Conservation (phyloP, 1,140 invertebrate species). For the Zaprionus ornatus region DNA sequence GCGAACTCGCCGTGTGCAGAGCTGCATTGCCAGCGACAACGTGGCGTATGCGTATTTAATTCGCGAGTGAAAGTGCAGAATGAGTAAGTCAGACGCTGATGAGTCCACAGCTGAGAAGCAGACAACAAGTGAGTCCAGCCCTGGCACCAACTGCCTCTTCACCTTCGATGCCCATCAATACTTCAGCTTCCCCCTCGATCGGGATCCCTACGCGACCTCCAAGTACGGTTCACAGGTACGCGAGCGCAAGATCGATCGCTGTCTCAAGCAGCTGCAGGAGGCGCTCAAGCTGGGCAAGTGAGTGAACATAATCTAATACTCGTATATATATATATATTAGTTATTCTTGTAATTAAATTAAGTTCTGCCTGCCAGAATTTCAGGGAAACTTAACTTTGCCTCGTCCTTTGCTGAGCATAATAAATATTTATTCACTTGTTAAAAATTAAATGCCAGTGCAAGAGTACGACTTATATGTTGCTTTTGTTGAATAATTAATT, state of each 20-base stretch:
- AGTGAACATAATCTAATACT: slow-evolving; percentile 37
- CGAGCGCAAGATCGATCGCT: slow-evolving; percentile 75
- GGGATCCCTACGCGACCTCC: slow-evolving; percentile 57
- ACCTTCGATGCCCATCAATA: slow-evolving; percentile 64
- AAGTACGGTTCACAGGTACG: slow-evolving; percentile 79
- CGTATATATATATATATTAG: not conserved
- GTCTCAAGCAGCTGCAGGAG: slow-evolving; percentile 70
- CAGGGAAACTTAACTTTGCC: too few relatives aligned
- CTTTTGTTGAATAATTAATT: slow-evolving; percentile 38
- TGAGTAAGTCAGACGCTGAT: slow-evolving; percentile 21
- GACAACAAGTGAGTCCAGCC: not conserved
- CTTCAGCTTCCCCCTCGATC: slow-evolving; percentile 57
- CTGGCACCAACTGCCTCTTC: slow-evolving; percentile 19
- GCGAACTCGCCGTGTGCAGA: slow-evolving; percentile 55
- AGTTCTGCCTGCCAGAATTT: not conserved
- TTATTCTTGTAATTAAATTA: not conserved
- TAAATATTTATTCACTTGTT: slow-evolving; percentile 14
- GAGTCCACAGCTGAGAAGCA: not conserved
- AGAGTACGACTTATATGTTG: slow-evolving; percentile 1
- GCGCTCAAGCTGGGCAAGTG: slow-evolving; percentile 57
- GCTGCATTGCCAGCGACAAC: slow-evolving; percentile 17
- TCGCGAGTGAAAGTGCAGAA: slow-evolving; percentile 3
- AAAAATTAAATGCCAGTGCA: slow-evolving; percentile 7
- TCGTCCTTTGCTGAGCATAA: not conserved
- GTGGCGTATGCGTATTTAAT: slow-evolving; percentile 54